These are phyloP conservation scores for Petrocephalus schoutedeni DNA, from an alignment of 2,797 vertebrate genomes.

Conservation along the genomic window DNA sequence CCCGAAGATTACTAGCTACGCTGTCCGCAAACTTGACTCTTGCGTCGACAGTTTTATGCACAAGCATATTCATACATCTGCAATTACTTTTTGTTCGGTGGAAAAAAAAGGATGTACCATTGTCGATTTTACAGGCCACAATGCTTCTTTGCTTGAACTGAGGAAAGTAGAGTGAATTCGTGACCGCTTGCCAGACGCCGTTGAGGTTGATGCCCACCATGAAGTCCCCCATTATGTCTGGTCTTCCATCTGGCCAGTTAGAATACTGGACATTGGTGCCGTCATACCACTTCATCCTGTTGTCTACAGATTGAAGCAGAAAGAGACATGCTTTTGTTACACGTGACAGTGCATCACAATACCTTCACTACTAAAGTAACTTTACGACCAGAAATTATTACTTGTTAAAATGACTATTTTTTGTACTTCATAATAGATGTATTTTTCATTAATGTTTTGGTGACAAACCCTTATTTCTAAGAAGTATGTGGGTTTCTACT, in stretches of 20 bases:
- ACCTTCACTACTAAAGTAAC: not conserved
- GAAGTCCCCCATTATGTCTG: slow-evolving; percentile 60
- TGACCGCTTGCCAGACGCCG: slow-evolving; percentile 74
- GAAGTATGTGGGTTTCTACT: not conserved
- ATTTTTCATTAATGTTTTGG: not conserved
- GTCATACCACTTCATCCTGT: slow-evolving; percentile 79
- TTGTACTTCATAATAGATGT: no score
- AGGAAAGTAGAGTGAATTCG: slow-evolving; percentile 41
- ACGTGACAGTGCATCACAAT: not conserved
- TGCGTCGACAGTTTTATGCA: no score
- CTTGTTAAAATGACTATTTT: not conserved
- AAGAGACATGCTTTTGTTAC: not conserved
- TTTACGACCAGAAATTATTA: not conserved
- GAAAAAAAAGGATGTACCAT: slow-evolving; percentile 62
- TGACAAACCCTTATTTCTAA: not conserved
- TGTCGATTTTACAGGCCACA: slow-evolving; percentile 86
- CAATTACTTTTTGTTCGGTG: not conserved
- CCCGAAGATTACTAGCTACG: no score
- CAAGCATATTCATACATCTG: not conserved
- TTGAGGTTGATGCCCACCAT: slow-evolving; percentile 73
- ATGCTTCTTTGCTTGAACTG: slow-evolving; percentile 72
- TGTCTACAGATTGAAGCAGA: slow-evolving; percentile 39
- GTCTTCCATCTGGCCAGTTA: slow-evolving; percentile 81
- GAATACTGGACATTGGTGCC: slow-evolving; percentile 78
- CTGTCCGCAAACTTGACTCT: no score